Evolutionary conservation across 2,797 vertebrate genomes (phyloP).

Genomic region (Enteromius unitaeniatus): DNA sequence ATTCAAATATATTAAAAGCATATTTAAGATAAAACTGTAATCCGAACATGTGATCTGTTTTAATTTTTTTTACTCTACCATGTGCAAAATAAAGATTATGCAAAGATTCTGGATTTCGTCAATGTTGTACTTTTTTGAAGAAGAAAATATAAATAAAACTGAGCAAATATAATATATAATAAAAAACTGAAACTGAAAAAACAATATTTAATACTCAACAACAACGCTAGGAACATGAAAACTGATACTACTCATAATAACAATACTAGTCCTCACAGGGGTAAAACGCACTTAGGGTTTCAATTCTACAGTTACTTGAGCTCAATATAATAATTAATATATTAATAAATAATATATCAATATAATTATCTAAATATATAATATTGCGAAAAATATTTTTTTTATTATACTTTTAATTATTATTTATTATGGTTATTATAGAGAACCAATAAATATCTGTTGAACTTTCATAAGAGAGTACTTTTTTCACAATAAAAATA

Average conservation of each 20-base stretch:
- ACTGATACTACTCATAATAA: not conserved
- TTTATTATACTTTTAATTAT: not conserved
- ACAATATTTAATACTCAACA: not conserved
- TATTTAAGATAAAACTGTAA: not conserved
- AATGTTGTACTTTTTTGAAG: not conserved
- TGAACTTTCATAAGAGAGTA: not conserved
- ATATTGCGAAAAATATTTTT: not conserved
- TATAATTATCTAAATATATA: not conserved
- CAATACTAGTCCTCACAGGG: not conserved
- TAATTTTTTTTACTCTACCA: not conserved
- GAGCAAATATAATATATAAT: too few species aligned
- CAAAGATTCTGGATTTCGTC: not conserved
- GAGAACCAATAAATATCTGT: not conserved
- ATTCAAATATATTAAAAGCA: not conserved
- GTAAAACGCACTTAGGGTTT: not conserved
- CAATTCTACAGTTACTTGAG: not conserved
- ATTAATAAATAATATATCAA: too few species aligned
- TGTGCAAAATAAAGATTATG: conserved; percentile 1
- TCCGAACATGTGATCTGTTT: not conserved
- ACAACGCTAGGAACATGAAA: not conserved
- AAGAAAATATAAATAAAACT: not conserved
- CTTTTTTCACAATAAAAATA: not conserved
- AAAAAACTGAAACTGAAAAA: not conserved
- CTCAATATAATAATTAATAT: too few species aligned
- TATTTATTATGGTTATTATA: not conserved